Evolutionary conservation across 2,797 vertebrate species (phyloP).

Genomic region (Oreochromis mossambicus): DNA sequence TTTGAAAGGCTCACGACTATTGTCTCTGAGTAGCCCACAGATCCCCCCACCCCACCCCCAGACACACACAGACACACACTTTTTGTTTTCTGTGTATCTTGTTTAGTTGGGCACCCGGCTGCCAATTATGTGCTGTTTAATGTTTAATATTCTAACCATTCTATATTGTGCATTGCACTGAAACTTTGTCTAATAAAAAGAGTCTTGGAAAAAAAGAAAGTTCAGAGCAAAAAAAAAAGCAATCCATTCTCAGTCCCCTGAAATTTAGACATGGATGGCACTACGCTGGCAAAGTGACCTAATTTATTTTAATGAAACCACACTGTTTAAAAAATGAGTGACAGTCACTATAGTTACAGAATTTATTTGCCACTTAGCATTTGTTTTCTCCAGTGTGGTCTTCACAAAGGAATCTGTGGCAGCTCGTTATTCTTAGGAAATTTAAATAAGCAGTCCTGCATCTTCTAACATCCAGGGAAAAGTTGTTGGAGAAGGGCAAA

Average conservation of each 20-base stretch:
- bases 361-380: neutral
- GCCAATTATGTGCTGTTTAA: neutral
- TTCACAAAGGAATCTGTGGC: neutral
- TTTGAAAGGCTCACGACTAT: neutral
- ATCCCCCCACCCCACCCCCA: too few relatives aligned
- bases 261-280: neutral
- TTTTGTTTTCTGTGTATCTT: neutral
- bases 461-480: neutral
- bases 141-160: neutral
- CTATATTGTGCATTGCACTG: accelerated
- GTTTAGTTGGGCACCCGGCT: neutral
- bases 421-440: neutral
- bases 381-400: neutral
- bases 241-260: accelerated
- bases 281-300: neutral
- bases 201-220: neutral
- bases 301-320: neutral
- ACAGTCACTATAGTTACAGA: neutral
- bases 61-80: too few relatives aligned
- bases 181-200: neutral
- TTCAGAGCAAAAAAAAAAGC: neutral
- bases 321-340: neutral
- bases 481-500: neutral
- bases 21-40: too few relatives aligned
- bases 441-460: accelerated